Conservation (phyloP, 2,113 vertebrate species). For the Microcebus jonahi region DNA sequence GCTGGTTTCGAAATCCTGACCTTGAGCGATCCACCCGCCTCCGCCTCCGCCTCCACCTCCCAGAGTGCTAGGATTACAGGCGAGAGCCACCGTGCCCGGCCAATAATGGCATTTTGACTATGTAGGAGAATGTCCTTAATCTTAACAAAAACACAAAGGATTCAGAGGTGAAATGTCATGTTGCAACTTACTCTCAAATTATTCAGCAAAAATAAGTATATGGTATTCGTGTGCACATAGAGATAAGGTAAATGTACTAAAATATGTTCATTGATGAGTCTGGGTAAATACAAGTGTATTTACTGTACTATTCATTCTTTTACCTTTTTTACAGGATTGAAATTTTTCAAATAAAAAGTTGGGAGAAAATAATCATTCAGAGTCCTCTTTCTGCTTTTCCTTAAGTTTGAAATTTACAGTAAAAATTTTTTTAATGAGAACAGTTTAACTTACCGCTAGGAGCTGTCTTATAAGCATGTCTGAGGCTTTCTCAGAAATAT, state of each 20-base stretch:
- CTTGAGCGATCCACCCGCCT: too few species aligned
- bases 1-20: too few species aligned
- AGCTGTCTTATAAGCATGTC: conserved; percentile 99
- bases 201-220: not conserved
- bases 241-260: not conserved
- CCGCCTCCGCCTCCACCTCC: too few species aligned
- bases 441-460: conserved; percentile 91
- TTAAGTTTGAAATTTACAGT: not conserved
- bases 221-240: accelerated
- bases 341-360: conserved; percentile 19
- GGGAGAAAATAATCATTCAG: not conserved
- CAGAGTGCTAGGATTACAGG: too few species aligned
- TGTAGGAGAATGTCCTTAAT: not conserved
- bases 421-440: not conserved
- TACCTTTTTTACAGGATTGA: not conserved
- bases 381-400: not conserved
- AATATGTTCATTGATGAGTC: not conserved
- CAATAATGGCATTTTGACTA: not conserved
- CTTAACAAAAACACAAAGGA: not conserved
- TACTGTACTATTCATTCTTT: not conserved
- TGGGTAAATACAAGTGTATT: not conserved
- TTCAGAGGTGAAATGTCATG: not conserved
- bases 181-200: not conserved
- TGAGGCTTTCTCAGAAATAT: conserved; percentile 99
- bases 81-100: too few species aligned